Percentiles rank a stretch among this genome's conserved stretches.
Conservation (phyloP, 2,888 invertebrate species). For the Lepidocyrtoides sp. region DNA sequence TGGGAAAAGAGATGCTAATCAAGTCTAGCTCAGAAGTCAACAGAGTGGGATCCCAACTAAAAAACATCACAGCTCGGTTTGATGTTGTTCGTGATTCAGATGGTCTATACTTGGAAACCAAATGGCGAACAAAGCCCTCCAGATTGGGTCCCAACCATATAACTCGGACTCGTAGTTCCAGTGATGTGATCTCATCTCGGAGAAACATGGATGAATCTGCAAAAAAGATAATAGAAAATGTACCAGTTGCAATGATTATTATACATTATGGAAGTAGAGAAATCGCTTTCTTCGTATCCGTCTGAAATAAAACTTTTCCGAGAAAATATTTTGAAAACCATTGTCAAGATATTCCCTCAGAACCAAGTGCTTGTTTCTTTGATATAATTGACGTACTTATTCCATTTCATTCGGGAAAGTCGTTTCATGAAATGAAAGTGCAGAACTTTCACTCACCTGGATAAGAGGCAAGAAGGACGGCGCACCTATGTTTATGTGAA, state of each 20-base stretch:
- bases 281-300: too few species aligned
- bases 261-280: too few species aligned
- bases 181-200: conserved; percentile 89
- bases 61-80: conserved; percentile 87
- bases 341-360: too few species aligned
- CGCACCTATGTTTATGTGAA: conserved; percentile 86
- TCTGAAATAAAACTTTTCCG: too few species aligned
- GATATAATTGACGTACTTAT: too few species aligned
- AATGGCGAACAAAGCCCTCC: conserved; percentile 86
- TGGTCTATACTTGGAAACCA: conserved; percentile 78
- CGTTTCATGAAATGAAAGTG: neutral
- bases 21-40: conserved; percentile 86
- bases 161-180: conserved; percentile 90
- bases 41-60: conserved; percentile 90
- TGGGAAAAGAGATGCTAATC: conserved; percentile 89
- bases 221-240: neutral
- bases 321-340: too few species aligned
- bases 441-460: conserved; percentile 86
- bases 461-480: conserved; percentile 87
- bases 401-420: too few species aligned
- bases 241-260: too few species aligned
- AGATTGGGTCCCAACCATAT: conserved; percentile 91
- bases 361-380: too few species aligned
- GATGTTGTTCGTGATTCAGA: neutral
- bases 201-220: conserved; percentile 88